Evolutionary conservation across 2,113 vertebrate genomes (phyloP).

Genomic region (Syngnathus typhle): DNA sequence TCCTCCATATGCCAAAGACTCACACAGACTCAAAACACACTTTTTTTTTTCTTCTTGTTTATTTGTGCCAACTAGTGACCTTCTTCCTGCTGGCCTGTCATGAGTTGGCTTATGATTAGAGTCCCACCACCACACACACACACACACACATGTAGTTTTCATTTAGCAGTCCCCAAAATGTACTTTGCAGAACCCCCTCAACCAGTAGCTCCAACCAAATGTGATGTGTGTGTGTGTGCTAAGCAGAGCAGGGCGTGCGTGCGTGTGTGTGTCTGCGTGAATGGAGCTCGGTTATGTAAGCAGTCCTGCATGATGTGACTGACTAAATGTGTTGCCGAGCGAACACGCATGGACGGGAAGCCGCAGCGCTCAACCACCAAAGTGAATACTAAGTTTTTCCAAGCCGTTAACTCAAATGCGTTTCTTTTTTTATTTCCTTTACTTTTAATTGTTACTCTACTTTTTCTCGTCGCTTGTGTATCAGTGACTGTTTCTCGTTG

Average conservation of each 20-base stretch:
- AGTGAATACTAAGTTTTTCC: constrained; percentile 23
- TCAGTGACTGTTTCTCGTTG: constrained; percentile 28
- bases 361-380: constrained; percentile 31
- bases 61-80: constrained; percentile 40
- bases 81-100: constrained; percentile 39
- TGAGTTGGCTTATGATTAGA: constrained; percentile 34
- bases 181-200: constrained; percentile 22
- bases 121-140: constrained; percentile 9
- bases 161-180: constrained; percentile 16
- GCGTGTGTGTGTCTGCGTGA: constrained; percentile 37
- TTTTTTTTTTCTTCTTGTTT: constrained; percentile 13
- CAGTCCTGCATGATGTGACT: constrained; percentile 62
- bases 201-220: constrained; percentile 21
- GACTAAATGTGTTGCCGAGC: constrained; percentile 57
- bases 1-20: constrained; percentile 38
- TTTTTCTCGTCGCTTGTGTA: constrained; percentile 19
- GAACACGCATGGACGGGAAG: constrained; percentile 64
- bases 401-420: constrained; percentile 26
- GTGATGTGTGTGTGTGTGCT: constrained; percentile 16
- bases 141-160: not conserved
- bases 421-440: not conserved
- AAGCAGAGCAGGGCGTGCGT: constrained; percentile 25
- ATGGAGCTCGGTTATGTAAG: constrained; percentile 64
- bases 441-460: not conserved
- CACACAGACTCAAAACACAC: not conserved